Evolutionary conservation across 2,113 vertebrate genomes (phyloP).

Genomic region (Apodemus sylvaticus): DNA sequence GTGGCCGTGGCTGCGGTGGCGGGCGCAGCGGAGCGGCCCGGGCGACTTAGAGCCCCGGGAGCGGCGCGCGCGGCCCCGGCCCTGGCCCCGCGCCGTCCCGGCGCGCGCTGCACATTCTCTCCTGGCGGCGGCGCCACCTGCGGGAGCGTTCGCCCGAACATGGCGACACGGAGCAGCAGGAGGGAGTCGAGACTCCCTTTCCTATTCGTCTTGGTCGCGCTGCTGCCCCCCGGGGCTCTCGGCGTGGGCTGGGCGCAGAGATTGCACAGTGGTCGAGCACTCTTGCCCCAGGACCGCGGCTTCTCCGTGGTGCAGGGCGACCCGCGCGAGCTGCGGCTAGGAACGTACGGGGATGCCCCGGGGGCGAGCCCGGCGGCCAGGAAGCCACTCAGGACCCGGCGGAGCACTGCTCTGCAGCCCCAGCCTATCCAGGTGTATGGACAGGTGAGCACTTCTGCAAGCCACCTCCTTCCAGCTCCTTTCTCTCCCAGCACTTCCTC

Average conservation of each 20-base stretch:
- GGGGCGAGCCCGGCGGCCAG: constrained; percentile 46
- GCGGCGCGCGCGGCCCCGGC: constrained; percentile 69
- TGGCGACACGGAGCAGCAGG: constrained; percentile 83
- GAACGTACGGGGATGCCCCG: constrained; percentile 51
- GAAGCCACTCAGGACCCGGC: constrained; percentile 66
- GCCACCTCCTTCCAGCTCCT: neutral
- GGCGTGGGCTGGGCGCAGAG: constrained; percentile 36
- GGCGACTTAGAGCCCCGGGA: constrained; percentile 54
- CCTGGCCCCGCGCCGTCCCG: constrained; percentile 34
- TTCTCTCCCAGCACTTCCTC: constrained; percentile 26
- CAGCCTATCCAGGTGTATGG: constrained; percentile 87
- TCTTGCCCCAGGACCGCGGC: constrained; percentile 72
- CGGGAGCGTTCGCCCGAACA: constrained; percentile 79
- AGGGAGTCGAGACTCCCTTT: constrained; percentile 75
- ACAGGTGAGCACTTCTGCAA: constrained; percentile 81
- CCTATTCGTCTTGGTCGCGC: constrained; percentile 59
- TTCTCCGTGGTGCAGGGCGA: constrained; percentile 67
- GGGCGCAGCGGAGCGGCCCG: neutral
- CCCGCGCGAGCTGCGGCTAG: constrained; percentile 21
- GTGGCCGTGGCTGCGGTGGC: neutral
- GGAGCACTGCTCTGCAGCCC: constrained; percentile 77
- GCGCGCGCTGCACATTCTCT: constrained; percentile 84
- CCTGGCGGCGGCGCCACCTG: constrained; percentile 85
- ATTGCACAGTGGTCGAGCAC: constrained; percentile 16
- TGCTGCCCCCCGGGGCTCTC: constrained; percentile 54